Conservation (phyloP, 2,888 invertebrate species). For the Nesidiocoris tenuis region DNA sequence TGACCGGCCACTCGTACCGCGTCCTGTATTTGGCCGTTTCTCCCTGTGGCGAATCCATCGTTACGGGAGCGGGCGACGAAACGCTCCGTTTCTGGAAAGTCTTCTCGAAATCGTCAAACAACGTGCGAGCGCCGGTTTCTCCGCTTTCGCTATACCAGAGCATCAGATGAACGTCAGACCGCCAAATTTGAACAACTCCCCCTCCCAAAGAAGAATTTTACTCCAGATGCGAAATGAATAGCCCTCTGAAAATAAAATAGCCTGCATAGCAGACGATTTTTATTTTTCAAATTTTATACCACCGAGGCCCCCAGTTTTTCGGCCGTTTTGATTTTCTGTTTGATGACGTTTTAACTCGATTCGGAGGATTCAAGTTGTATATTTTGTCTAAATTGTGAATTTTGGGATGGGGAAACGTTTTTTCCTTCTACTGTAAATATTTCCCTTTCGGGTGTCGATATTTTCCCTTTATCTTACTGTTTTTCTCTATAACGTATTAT, state of each 20-base stretch:
- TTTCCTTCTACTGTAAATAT: too few species aligned
- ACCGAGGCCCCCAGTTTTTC: too few species aligned
- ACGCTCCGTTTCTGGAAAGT: conserved; percentile 98
- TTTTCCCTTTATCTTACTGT: too few species aligned
- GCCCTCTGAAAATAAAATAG: background rate
- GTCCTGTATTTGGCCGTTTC: conserved; percentile 94
- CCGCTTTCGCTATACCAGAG: conserved; percentile 35
- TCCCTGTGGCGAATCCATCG: conserved; percentile 97
- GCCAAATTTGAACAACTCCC: background rate
- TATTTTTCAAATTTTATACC: too few species aligned
- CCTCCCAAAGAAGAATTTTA: background rate
- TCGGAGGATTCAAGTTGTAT: too few species aligned
- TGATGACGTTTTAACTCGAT: too few species aligned
- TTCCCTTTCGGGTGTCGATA: too few species aligned
- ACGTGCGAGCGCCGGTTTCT: conserved; percentile 13
- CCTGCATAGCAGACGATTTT: background rate
- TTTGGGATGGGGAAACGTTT: too few species aligned
- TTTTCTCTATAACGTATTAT: too few species aligned
- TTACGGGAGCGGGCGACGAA: conserved; percentile 97
- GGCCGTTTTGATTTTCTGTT: too few species aligned
- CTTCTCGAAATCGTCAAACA: conserved; percentile 93
- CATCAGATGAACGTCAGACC: conserved; percentile 21
- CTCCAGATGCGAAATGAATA: background rate
- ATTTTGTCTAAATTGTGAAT: too few species aligned
- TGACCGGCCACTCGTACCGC: conserved; percentile 93